Base-by-base conservation (phyloP, 2,113 vertebrate species). In the Bombycilla garrulus region DNA sequence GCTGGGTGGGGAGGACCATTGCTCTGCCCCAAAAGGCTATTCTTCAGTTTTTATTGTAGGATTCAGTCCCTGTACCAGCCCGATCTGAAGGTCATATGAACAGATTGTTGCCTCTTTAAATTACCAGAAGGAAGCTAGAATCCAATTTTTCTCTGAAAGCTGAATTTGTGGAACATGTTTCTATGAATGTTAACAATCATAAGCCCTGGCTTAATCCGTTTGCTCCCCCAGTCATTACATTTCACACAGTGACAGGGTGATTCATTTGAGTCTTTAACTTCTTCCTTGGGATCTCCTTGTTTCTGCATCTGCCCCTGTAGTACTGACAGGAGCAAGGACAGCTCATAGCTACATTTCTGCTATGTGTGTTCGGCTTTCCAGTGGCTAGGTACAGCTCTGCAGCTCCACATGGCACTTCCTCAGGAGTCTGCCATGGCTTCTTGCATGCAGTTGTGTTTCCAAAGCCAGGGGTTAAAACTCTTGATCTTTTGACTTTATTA, bases 91-190 rank as follows among this genome's bases (percentile, higher is more conserved):
- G 92, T 92, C 64, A 31, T 38, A 36, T 51, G 67, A 83, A 91
- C 86, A 94, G 93, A 86, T 66, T 77, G 86, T 45, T 92, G 77
- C 81, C 42, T 93, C 79, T 90, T 80, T 64, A 90, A 90, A 85
- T 80, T 77, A 83, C 71, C 90, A 90, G 71, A 92, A 73, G 58
- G 88, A 95, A 95, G 71, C 47, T 88, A 70, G 78, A 73, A 87
- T 85, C 67, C 45, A 78, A 7, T 81, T 86, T 80, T 95, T 90
- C 84, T 76, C 18, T 1, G 74, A 85, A 92, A 94, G 58, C 50
- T 66, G 90, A 62, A 80, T 90, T 72, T 94, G 35, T 70, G 47
- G 50, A 90, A 69, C 48, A 57, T 36, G 9, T 73, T 94, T 95
- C 88, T 11, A 1, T 50, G 50, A 89, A 61, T 73, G 81, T 72